A percentile compares a stretch with the other conserved stretches of the same genome.
phyloP scores from a whole-genome alignment of 2,797 vertebrate genomes.

The Natrix natrix region DNA sequence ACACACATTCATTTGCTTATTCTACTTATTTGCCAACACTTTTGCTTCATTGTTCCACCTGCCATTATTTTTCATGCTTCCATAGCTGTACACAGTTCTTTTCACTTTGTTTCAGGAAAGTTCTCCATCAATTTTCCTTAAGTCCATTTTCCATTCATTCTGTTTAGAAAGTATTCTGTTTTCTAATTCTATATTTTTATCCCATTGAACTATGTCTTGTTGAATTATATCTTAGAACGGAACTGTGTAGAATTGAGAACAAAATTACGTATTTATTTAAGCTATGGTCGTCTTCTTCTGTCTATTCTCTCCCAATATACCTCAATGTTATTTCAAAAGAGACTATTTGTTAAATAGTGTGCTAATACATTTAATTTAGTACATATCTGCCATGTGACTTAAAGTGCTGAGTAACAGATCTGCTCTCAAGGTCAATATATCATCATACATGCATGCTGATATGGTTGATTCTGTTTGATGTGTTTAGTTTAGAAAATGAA shows the following conservation, averaged over 20 bases:
- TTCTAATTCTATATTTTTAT: neutral
- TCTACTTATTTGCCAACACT: neutral
- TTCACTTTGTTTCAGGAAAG: neutral
- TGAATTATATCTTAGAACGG: neutral
- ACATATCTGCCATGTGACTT: neutral
- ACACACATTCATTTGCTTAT: neutral
- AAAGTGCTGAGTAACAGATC: slow-evolving; percentile 47
- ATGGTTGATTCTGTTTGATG: slow-evolving; percentile 50
- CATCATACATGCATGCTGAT: slow-evolving; percentile 46
- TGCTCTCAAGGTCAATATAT: slow-evolving; percentile 54
- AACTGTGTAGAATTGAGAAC: slow-evolving; percentile 8
- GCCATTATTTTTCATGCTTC: neutral
- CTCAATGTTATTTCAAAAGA: neutral
- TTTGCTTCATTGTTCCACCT: neutral
- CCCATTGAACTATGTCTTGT: neutral
- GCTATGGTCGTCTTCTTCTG: neutral
- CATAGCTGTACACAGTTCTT: neutral
- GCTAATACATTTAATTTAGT: neutral
- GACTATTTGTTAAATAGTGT: neutral
- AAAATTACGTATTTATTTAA: neutral
- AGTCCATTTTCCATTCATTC: neutral
- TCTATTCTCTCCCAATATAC: neutral
- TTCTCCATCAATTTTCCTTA: neutral
- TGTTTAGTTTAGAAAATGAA: slow-evolving; percentile 56
- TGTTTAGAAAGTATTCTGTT: neutral